A percentile compares a stretch with the other conserved stretches of the same genome.
Evolutionary conservation across 2,113 vertebrate species (phyloP).

Genomic region (Lipotes vexillifer): DNA sequence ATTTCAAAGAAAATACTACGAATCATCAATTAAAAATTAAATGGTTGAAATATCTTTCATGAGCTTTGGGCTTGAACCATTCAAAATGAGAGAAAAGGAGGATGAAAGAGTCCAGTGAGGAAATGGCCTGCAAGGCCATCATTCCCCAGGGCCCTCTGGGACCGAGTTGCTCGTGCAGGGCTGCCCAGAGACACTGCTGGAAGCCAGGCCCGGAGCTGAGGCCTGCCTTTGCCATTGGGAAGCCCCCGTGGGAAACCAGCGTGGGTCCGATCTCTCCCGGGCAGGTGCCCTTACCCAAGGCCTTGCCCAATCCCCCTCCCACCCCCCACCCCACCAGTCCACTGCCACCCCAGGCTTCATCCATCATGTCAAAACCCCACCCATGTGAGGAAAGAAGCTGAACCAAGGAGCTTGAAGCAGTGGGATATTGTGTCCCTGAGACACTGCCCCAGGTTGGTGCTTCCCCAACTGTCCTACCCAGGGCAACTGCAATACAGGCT

Average conservation of each 20-base stretch:
- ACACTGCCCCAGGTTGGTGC: not conserved
- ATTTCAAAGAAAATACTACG: conserved; percentile 1
- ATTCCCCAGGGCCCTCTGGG: not conserved
- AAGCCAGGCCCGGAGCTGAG: not conserved
- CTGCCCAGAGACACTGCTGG: not conserved
- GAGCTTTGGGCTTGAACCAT: not conserved
- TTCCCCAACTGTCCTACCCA: not conserved
- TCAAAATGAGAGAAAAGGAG: not conserved
- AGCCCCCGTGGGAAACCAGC: not conserved
- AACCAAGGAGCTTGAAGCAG: not conserved
- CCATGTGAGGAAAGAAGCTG: not conserved
- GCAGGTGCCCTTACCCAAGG: not conserved
- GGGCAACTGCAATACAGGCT: not conserved
- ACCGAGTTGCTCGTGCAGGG: not conserved
- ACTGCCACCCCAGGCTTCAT: not conserved
- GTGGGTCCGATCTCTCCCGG: not conserved
- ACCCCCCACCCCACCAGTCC: not conserved
- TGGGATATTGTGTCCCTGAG: not conserved
- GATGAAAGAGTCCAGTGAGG: not conserved
- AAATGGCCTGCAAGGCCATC: not conserved
- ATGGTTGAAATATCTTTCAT: not conserved
- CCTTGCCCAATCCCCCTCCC: not conserved
- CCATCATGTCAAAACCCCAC: not conserved
- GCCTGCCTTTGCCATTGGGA: not conserved
- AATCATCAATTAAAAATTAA: not conserved